phyloP scores from a whole-genome alignment of 2,888 invertebrate genomes.

The Orchestes rusci region DNA sequence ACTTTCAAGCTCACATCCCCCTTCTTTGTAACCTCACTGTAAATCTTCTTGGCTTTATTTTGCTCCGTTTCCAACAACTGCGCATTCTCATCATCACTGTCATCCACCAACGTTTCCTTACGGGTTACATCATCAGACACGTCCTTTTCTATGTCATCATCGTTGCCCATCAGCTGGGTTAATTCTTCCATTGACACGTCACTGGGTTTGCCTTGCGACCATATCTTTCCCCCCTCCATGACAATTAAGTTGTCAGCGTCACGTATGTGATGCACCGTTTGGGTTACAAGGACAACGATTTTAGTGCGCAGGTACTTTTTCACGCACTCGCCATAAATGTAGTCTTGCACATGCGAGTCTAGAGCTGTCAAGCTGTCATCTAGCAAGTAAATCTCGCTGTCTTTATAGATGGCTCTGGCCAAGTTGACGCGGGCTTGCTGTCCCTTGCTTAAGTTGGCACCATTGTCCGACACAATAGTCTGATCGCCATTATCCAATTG shows the following conservation, averaged over 20 bases:
- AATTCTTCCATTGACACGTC: slow-evolving; percentile 65
- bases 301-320: slow-evolving; percentile 54
- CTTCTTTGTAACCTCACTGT: slow-evolving; percentile 31
- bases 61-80: slow-evolving; percentile 27
- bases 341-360: slow-evolving; percentile 73
- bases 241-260: slow-evolving; percentile 37
- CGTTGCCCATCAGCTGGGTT: slow-evolving; percentile 54
- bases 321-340: slow-evolving; percentile 75
- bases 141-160: slow-evolving; percentile 30
- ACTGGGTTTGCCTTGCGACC: slow-evolving; percentile 56
- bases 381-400: slow-evolving; percentile 74
- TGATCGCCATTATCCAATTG: slow-evolving; percentile 68
- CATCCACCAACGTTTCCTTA: not conserved
- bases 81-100: slow-evolving; percentile 10
- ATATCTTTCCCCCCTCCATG: slow-evolving; percentile 45
- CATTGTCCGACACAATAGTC: slow-evolving; percentile 71
- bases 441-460: slow-evolving; percentile 65
- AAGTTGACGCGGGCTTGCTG: slow-evolving; percentile 82
- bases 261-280: slow-evolving; percentile 56
- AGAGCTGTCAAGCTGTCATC: slow-evolving; percentile 86
- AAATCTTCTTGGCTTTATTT: slow-evolving; percentile 28
- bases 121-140: slow-evolving; percentile 35
- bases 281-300: slow-evolving; percentile 66
- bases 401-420: slow-evolving; percentile 74
- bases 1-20: slow-evolving; percentile 31